Base-by-base conservation (phyloP, 2,888 invertebrate species). In the Apodemia duryi region DNA sequence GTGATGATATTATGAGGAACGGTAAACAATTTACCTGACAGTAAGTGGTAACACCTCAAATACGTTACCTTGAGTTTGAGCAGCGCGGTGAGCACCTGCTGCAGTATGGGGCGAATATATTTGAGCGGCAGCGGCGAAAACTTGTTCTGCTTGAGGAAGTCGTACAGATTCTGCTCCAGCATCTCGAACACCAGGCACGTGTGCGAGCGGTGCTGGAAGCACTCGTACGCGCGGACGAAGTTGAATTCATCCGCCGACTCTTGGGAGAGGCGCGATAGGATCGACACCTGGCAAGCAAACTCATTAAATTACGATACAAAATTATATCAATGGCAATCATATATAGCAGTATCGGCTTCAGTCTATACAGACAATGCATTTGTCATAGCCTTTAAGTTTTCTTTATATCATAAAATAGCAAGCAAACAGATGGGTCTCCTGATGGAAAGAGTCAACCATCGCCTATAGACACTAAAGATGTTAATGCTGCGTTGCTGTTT, bases 131-230 rank as follows among this genome's bases (percentile, higher is more conserved):
- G 93, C 71, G 99, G 99, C 82, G 98, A 98, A 93, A 99, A 99
- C 93, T 99, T 99, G 93, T 99, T 99, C 92, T 99, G 98, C 88
- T 99, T 99, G 75, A 99, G 95, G 91, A 99, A 99, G 93, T 99
- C 99, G 91, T 99, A 99, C 74, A 99, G 94, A 92, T 99, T 99
- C 93, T 99, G 99, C 85, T 99, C 99, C 78, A 99, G 95, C 99
- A 99, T 99, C 93, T 99, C 99, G 88, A 99, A 99, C 83, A 99
- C 99, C 91, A 99, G 94, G 91, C 99, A 99, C 66, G 99, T 99
- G 93, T 99, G 99, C 86, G 98, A 98, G 89, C 99, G 98, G 92
- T 99, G 99, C 93, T 98, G 98, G 93, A 99, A 99, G 93, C 99
- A 99, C 91, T 99, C 99, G 92, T 98, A 99, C 62, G 99, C 99